Evolutionary conservation across 2,888 invertebrate genomes (phyloP), one percentile per base, ranked within the genome.

Genomic region (Odontomyia ornata): DNA sequence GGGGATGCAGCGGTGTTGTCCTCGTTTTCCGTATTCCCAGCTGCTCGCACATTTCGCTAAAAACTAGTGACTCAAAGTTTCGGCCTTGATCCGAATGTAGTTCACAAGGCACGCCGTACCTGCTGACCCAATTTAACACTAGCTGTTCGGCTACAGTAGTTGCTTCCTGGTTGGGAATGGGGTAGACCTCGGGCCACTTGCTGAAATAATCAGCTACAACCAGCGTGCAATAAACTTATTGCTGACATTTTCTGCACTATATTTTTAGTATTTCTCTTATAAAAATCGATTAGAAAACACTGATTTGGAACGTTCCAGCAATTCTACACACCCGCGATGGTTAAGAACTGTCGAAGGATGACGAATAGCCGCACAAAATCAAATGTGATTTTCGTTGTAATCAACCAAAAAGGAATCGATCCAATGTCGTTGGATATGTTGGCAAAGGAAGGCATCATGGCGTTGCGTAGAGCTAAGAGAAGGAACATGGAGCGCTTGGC

Each of bases 401-500:
- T 36, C 85, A 99, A 99, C 86, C 98, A 99, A 87, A 99, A 99
- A 88, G 99, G 99, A 73, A 97, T 99, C 83, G 99, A 99, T 85
- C 99, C 99, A 1, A 91, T 97, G 84, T 98, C 98, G 1, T 88
- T 99, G 81, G 99, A 99, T 84, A 91, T 96, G 86, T 88, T 99
- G 79, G 98, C 99, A 7, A 96, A 96, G 85, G 98, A 98, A 87
- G 98, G 97, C 46, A 99, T 99, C 80, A 90, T 99, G 81, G 99
- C 93, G 1, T 89, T 99, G 77, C 92, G 99, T 80, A 90, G 99
- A 80, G 99, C 99, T 56, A 99, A 99, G 88, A 91, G 99, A 73
- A 93, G 99, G 82, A 99, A 99, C 87, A 99, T 99, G 99, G 99
- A 99, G 87, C 93, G 98, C 82, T 88, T 99, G 77, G 90, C 95